A percentile compares a stretch with the other conserved stretches of the same genome.
Conservation (phyloP, 2,113 vertebrate species). For the Sus scrofa region T2T-Sscrofa CM000820.6:102570501-102571000, state of each 20-base stretch:
- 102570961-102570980: conserved; percentile 56
- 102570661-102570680: neutral
- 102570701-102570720: neutral
- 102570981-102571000: neutral
- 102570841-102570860: neutral
- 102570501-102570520: neutral
- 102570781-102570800: conserved; percentile 2
- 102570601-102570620: neutral
- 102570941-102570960: conserved; percentile 40
- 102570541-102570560: neutral
- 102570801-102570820: conserved; percentile 35
- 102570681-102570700: neutral
- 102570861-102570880: neutral
- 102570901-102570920: neutral
- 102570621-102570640: neutral
- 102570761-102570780: neutral
- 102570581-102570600: neutral
- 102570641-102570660: neutral
- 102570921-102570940: neutral
- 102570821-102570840: neutral
- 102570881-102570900: neutral
- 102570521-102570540: neutral
- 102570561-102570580: neutral
- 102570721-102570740: neutral
- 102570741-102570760: neutral